Conservation (phyloP, 2,888 invertebrate genomes). For the Standfussiana lucernea region DNA sequence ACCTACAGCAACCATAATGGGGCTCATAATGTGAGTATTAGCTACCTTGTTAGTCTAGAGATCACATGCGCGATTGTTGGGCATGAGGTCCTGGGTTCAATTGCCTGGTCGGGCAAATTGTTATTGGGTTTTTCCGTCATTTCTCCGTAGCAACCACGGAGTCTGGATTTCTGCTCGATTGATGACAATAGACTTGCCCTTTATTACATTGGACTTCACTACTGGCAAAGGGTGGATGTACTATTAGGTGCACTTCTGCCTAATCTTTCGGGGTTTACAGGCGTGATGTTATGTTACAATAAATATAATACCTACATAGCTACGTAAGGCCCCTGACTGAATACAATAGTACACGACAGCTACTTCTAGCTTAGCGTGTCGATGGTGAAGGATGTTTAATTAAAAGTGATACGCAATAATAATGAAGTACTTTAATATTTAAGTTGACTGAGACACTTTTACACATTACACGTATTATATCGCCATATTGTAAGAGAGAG, state of each 20-base stretch:
- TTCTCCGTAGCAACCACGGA: background rate
- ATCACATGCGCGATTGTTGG: background rate
- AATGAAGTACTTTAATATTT: no score
- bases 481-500: no score
- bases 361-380: background rate
- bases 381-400: no score
- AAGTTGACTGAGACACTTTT: no score
- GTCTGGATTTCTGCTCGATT: background rate
- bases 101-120: background rate
- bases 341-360: no score
- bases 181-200: background rate
- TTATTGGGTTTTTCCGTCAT: background rate
- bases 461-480: no score
- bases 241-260: background rate
- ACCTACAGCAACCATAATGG: constrained; percentile 99
- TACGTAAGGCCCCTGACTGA: background rate
- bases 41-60: background rate
- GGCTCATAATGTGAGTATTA: constrained; percentile 95
- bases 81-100: background rate
- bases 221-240: background rate
- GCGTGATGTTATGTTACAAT: background rate
- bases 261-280: background rate
- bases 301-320: background rate
- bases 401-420: no score
- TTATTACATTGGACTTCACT: background rate